phyloP scores from a whole-genome alignment of 2,797 vertebrate genomes.

The Uromys caudimaculatus region DNA sequence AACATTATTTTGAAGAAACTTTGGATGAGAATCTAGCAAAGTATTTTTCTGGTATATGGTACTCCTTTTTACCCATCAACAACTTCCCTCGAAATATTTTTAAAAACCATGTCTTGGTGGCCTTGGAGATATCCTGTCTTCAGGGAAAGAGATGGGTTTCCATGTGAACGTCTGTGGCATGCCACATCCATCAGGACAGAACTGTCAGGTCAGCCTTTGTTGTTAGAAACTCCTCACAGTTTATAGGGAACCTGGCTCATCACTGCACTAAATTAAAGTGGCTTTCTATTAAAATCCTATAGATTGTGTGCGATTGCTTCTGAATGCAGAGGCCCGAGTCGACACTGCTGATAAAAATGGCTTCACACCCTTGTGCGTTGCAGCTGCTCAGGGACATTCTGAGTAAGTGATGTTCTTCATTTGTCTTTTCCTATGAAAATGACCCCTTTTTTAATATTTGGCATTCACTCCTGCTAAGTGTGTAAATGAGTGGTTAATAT shows the following conservation, averaged over 20 bases:
- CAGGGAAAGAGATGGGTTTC: background rate
- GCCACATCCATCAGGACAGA: background rate
- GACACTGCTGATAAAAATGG: constrained; percentile 93
- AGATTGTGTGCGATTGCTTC: constrained; percentile 98
- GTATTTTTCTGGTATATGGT: constrained; percentile 8
- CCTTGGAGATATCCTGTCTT: background rate
- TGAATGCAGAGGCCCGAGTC: constrained; percentile 93
- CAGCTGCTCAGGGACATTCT: constrained; percentile 93
- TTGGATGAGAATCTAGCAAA: constrained; percentile 1
- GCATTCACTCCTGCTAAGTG: constrained; percentile 33
- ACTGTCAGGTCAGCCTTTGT: background rate
- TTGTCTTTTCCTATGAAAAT: background rate
- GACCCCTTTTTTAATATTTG: constrained; percentile 34
- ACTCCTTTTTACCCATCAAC: background rate
- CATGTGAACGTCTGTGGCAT: background rate
- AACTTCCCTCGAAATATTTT: background rate
- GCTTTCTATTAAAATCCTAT: constrained; percentile 80
- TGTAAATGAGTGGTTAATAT: constrained; percentile 45
- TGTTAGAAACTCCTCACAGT: background rate
- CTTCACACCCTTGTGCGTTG: constrained; percentile 95
- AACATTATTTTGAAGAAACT: constrained; percentile 32
- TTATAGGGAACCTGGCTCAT: constrained; percentile 15
- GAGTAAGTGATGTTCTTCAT: constrained; percentile 88
- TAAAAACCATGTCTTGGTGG: background rate
- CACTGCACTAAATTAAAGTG: constrained; percentile 1